These are phyloP conservation scores for Rhodinocichla rosea DNA, from an alignment of 2,113 vertebrate species.

Conservation along the genomic window DNA sequence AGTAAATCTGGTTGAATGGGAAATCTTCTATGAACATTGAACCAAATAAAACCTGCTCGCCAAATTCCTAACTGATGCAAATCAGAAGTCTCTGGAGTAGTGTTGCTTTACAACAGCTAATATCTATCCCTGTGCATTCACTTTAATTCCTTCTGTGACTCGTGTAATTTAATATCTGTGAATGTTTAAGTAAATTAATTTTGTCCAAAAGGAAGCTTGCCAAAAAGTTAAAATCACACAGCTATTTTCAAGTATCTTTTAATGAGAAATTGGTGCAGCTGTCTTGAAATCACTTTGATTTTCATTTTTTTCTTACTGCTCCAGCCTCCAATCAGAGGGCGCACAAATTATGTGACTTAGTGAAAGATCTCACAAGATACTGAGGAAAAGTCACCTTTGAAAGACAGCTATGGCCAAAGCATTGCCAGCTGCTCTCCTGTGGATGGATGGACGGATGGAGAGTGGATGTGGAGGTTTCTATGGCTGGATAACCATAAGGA, in stretches of 20 bases:
- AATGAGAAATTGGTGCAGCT: conserved; percentile 10
- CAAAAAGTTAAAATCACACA: conserved; percentile 12
- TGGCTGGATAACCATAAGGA: not conserved
- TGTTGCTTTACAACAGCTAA: conserved; percentile 42
- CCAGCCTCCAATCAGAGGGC: not conserved
- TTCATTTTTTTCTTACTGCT: not conserved
- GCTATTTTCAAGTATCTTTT: conserved; percentile 21
- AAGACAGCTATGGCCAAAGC: not conserved
- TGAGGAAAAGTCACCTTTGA: not conserved
- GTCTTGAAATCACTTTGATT: conserved; percentile 26
- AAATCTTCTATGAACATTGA: conserved; percentile 44
- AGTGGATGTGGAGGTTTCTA: too few species aligned
- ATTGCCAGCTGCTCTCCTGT: not conserved
- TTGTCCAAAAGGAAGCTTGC: conserved; percentile 19
- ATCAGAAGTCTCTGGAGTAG: conserved; percentile 56
- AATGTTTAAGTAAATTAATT: conserved; percentile 31
- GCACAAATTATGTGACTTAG: not conserved
- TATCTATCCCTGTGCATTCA: conserved; percentile 2
- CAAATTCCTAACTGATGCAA: conserved; percentile 56
- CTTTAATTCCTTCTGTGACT: conserved; percentile 48
- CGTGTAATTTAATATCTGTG: conserved; percentile 43
- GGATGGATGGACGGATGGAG: not conserved
- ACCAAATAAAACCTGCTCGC: conserved; percentile 37
- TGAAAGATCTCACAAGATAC: not conserved
- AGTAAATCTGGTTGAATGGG: conserved; percentile 48